phyloP scores from a whole-genome alignment of 2,113 vertebrate species.

The Pampusana beccarii region DNA sequence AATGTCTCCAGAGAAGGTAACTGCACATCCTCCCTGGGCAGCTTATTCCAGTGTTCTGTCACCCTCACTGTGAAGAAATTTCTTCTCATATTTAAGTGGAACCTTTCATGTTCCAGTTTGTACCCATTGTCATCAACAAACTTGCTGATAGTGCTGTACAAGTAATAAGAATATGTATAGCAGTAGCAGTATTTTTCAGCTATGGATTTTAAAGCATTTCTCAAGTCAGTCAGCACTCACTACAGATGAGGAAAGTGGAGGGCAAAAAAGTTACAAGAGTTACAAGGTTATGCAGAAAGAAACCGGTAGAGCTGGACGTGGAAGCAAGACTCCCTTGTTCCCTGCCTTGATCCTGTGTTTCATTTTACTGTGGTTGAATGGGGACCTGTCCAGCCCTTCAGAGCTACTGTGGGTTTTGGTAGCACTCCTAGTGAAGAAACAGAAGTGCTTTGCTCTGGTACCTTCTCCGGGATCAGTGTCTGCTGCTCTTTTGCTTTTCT shows the following conservation, averaged over 20 bases:
- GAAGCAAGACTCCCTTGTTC: neutral
- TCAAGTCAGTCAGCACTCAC: neutral
- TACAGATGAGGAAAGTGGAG: neutral
- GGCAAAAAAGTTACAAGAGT: neutral
- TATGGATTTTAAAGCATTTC: neutral
- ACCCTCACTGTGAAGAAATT: too few species aligned
- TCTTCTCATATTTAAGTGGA: too few species aligned
- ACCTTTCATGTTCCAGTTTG: too few species aligned
- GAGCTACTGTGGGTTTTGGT: neutral
- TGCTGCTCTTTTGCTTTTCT: neutral
- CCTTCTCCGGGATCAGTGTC: neutral
- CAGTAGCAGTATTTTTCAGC: neutral
- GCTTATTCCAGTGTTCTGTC: too few species aligned
- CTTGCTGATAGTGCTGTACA: too few species aligned
- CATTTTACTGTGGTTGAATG: neutral
- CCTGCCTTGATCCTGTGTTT: neutral
- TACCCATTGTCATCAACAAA: too few species aligned
- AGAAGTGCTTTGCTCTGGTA: neutral
- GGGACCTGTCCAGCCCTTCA: neutral
- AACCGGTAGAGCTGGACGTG: neutral
- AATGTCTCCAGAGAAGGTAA: too few species aligned
- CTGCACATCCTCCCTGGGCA: too few species aligned
- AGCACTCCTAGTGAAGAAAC: neutral
- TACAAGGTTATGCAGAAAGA: neutral
- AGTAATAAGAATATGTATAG: neutral